Evolutionary conservation across 2,113 vertebrate genomes (phyloP).

Genomic region (Anguilla rostrata): DNA sequence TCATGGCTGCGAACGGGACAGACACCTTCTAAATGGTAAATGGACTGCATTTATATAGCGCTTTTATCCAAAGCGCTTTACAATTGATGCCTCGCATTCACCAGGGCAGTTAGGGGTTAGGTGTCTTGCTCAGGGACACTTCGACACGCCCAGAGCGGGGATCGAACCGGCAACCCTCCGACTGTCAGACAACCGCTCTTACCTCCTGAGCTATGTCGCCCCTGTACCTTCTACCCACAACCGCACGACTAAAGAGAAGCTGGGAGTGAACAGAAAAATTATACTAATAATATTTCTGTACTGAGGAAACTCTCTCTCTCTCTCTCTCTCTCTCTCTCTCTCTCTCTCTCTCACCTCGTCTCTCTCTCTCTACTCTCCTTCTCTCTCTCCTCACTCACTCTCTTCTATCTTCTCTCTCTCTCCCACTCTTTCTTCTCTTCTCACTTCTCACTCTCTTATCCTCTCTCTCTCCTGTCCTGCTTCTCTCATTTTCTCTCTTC

Average conservation of each 20-base stretch:
- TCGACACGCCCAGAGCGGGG: no score
- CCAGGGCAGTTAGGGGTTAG: no score
- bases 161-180: no score
- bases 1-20: neutral
- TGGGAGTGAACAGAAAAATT: neutral
- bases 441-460: constrained; percentile 3
- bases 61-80: no score
- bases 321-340: constrained; percentile 34
- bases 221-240: neutral
- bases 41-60: no score
- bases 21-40: neutral
- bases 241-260: neutral
- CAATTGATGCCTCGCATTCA: no score
- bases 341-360: constrained; percentile 35
- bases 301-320: constrained; percentile 35
- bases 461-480: constrained; percentile 17
- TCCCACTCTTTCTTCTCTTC: constrained; percentile 7
- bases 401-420: constrained; percentile 14
- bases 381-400: constrained; percentile 21
- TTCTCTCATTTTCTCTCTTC: constrained; percentile 27
- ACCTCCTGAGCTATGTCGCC: no score
- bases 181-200: no score
- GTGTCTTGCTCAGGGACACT: no score
- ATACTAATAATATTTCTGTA: neutral
- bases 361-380: constrained; percentile 24